Conservation (phyloP, 35 echinoderm and acorn worm species). For the Holothuria glaberrima region DNA sequence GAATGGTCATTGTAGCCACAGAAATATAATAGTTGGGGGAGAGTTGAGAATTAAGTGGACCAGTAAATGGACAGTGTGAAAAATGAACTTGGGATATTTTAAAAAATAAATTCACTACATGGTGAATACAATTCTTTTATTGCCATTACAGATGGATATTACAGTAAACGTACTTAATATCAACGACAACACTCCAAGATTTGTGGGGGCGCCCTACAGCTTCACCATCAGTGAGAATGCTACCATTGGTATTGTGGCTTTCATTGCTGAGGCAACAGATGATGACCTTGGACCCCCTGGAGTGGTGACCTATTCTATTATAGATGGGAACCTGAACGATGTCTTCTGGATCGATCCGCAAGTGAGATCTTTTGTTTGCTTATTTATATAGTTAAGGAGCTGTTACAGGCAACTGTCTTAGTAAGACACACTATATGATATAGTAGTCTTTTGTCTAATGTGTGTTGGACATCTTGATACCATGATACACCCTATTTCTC, state of each 20-base stretch:
- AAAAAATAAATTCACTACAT: too few relatives aligned
- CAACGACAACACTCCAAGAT: slow-evolving; percentile 91
- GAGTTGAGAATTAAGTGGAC: too few relatives aligned
- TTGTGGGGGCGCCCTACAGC: slow-evolving; percentile 70
- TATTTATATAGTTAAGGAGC: neutral
- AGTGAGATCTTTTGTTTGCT: slow-evolving; percentile 45
- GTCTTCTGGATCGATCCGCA: slow-evolving; percentile 75
- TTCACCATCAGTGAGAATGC: slow-evolving; percentile 74
- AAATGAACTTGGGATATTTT: too few relatives aligned
- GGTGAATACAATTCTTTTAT: too few relatives aligned
- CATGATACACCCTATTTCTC: too few relatives aligned
- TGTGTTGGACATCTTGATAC: too few relatives aligned
- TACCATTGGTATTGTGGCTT: slow-evolving; percentile 57
- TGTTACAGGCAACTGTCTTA: too few relatives aligned
- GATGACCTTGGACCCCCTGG: slow-evolving; percentile 69
- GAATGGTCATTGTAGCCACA: too few relatives aligned
- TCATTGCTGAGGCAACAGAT: slow-evolving; percentile 80
- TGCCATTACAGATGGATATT: slow-evolving; percentile 66
- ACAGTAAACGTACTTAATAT: slow-evolving; percentile 81
- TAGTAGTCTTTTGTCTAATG: too few relatives aligned
- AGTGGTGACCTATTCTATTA: slow-evolving; percentile 73
- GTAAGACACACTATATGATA: too few relatives aligned
- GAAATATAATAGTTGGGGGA: too few relatives aligned
- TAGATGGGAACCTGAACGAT: slow-evolving; percentile 64
- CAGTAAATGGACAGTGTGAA: too few relatives aligned